Evolutionary conservation across 2,888 invertebrate genomes (phyloP), one percentile per base, ranked within the genome.

Genomic region (Dolichopus griseipennis): DNA sequence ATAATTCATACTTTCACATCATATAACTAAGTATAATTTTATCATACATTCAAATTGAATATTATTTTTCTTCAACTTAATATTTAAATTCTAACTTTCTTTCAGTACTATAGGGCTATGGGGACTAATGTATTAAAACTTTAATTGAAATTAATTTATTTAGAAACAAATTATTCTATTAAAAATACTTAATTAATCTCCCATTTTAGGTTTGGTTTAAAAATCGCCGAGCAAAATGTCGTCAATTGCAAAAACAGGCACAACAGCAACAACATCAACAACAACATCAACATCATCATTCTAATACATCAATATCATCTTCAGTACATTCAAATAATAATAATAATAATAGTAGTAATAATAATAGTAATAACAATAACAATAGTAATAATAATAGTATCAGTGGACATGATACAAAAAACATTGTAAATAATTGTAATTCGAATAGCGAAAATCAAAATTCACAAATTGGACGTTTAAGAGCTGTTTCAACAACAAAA

Each of bases 201-300:
- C 2, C 15, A 52, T 34, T 20, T 64, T 20, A 96, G 95, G 97
- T 97, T 10, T 97, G 96, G 96, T 97, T 97, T 84, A 97, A 97
- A 79, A 97, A 97, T 81, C 86, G 96, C 67, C 86, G 96, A 70
- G 97, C 97, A 72, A 97, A 97, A 84, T 93, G 93, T 78, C 85
- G 96, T 52, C 93, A 93, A 77, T 84, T 88, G 2, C 89, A 90
- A 72, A 89, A 89, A 75, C 88, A 88, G 70, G 73, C 73, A 64
- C 73, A 71, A 64, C 72, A 72, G 62, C 71, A 65, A n/a, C 70
- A 67, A 21, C 65, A 65, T 34, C 70, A 66, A 68, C 62, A 68
- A 64, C 37, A 20, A 65, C 63, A 61, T 41, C 61, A 66, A 69
- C 64, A 72, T 20, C 21, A 71, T 68, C 70, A 71, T 69, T 69